phyloP scores from a whole-genome alignment of 2,797 vertebrate species.

The Cossypha polioptera region DNA sequence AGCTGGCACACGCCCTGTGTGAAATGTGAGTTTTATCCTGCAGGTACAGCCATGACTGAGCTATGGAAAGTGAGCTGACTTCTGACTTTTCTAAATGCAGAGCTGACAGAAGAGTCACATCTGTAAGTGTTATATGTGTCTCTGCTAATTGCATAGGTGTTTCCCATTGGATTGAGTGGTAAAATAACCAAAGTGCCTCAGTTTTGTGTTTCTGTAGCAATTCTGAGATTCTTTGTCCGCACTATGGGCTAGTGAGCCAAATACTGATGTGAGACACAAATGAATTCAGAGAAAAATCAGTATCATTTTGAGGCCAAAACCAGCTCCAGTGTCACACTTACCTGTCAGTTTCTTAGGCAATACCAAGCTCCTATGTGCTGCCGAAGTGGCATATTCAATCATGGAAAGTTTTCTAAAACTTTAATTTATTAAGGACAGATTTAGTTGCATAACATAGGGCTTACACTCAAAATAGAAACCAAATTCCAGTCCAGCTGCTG shows the following conservation, averaged over 20 bases:
- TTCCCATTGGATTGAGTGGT: neutral
- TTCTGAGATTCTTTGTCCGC: neutral
- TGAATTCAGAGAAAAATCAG: neutral
- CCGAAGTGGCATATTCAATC: neutral
- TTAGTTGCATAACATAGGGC: neutral
- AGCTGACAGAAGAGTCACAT: neutral
- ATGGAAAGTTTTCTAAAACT: neutral
- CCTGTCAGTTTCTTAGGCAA: neutral
- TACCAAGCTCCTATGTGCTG: neutral
- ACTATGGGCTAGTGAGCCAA: neutral
- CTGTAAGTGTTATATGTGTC: neutral
- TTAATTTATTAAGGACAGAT: neutral
- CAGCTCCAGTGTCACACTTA: accelerated
- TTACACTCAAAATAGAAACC: neutral
- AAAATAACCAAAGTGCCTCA: neutral
- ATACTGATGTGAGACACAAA: neutral
- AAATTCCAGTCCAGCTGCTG: neutral
- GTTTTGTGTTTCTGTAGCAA: neutral
- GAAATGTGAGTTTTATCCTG: neutral
- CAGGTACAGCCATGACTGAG: neutral
- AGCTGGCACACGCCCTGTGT: neutral
- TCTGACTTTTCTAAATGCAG: neutral
- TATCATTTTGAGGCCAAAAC: neutral
- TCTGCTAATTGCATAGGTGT: neutral
- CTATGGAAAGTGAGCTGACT: neutral